Evolutionary conservation across 2,113 vertebrate genomes (phyloP).

Genomic region (Noturus placidus): DNA sequence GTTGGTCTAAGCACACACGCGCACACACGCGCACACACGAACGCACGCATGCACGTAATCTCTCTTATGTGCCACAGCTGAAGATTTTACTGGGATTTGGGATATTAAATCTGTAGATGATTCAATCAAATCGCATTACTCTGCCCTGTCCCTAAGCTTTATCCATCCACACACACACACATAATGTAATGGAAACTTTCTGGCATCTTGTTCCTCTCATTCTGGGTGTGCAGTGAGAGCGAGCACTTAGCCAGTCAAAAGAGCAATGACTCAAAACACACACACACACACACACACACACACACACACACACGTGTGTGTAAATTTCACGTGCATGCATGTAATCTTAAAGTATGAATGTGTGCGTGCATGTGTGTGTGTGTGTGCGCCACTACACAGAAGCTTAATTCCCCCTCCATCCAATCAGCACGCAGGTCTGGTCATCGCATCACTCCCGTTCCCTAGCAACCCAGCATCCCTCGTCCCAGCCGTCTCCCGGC

Average conservation of each 20-base stretch:
- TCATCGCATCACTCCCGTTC: constrained; percentile 72
- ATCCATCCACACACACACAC: constrained; percentile 1
- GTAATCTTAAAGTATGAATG: not conserved
- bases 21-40: constrained; percentile 30
- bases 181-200: not conserved
- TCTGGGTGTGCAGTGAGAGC: not conserved
- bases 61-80: constrained; percentile 55
- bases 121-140: constrained; percentile 73
- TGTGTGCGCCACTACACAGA: constrained; percentile 59
- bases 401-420: constrained; percentile 69
- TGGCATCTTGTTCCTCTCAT: not conserved
- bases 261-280: constrained; percentile 26
- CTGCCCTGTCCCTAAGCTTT: constrained; percentile 42
- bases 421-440: constrained; percentile 70
- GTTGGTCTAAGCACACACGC: constrained; percentile 12
- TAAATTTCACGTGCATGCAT: not conserved
- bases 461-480: constrained; percentile 79
- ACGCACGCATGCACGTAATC: constrained; percentile 52
- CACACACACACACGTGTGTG: constrained; percentile 27
- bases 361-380: constrained; percentile 14
- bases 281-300: constrained; percentile 22
- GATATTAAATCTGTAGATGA: constrained; percentile 79
- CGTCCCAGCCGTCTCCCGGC: constrained; percentile 73
- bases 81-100: constrained; percentile 70
- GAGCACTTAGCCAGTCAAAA: constrained; percentile 10